These are phyloP conservation scores for Pygocentrus nattereri DNA, from an alignment of 2,797 vertebrate genomes.

Conservation along the genomic window DNA sequence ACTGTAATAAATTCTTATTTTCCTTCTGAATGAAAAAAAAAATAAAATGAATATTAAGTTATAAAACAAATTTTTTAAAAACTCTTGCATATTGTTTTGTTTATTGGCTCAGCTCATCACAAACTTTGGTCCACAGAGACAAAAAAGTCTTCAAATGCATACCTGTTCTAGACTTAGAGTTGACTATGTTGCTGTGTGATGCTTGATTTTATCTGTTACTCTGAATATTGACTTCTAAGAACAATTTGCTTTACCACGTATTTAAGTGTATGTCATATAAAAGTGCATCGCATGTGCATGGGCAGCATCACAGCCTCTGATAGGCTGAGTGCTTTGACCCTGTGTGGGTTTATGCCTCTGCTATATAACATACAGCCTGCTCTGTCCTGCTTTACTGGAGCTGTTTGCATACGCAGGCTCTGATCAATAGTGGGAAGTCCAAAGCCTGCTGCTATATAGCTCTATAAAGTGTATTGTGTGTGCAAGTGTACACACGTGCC, in stretches of 20 bases:
- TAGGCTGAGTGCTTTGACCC: neutral
- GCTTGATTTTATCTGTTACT: neutral
- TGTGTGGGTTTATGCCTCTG: slow-evolving; percentile 34
- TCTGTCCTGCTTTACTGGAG: slow-evolving; percentile 40
- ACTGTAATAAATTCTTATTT: too few species aligned
- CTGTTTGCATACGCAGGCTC: slow-evolving; percentile 44
- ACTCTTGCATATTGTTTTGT: too few species aligned
- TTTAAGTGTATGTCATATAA: slow-evolving; percentile 33
- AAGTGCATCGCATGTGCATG: slow-evolving; percentile 12
- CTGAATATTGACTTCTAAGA: neutral
- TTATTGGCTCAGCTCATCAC: too few species aligned
- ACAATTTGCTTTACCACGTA: slow-evolving; percentile 1
- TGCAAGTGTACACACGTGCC: neutral
- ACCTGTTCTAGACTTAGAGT: neutral
- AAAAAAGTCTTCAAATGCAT: too few species aligned
- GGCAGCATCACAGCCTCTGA: slow-evolving; percentile 36
- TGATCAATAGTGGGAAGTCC: slow-evolving; percentile 48
- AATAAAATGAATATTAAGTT: too few species aligned
- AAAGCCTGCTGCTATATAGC: slow-evolving; percentile 42
- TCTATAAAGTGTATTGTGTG: slow-evolving; percentile 39
- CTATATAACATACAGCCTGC: slow-evolving; percentile 37
- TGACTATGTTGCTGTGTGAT: neutral
- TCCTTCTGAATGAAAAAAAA: too few species aligned
- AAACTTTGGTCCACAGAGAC: too few species aligned
- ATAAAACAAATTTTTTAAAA: too few species aligned